Evolutionary conservation across 2,113 vertebrate genomes (phyloP).

Genomic region (Sylvilagus bachmani): DNA sequence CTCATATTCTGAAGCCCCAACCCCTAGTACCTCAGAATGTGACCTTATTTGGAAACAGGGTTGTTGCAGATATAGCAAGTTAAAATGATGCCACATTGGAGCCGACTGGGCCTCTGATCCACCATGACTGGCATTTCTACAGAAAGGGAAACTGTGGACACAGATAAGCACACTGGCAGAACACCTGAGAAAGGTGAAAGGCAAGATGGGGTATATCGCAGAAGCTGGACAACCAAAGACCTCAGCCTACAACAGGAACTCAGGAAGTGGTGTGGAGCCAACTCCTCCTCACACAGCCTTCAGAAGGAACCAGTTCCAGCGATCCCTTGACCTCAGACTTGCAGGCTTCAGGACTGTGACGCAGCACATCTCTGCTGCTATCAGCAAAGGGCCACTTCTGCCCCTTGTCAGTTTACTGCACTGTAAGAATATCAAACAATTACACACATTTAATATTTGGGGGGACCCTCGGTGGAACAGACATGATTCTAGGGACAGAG

Average conservation of each 20-base stretch:
- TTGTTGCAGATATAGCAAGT: not conserved
- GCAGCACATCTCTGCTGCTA: not conserved
- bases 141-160: not conserved
- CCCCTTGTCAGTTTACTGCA: not conserved
- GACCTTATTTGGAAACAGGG: not conserved
- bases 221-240: not conserved
- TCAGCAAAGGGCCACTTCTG: not conserved
- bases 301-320: not conserved
- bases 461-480: not conserved
- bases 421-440: not conserved
- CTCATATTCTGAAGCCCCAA: not conserved
- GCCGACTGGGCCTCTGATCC: not conserved
- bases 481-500: not conserved
- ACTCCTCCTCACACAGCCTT: not conserved
- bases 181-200: not conserved
- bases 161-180: not conserved
- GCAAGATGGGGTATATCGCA: not conserved
- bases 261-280: not conserved
- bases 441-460: not conserved
- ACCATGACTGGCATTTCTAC: not conserved
- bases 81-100: constrained; percentile 4
- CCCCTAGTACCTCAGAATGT: not conserved
- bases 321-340: not conserved
- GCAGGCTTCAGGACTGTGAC: not conserved
- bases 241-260: not conserved